Base-by-base conservation (phyloP, 2,888 invertebrate species). In the Caenorhabditis afra region DNA sequence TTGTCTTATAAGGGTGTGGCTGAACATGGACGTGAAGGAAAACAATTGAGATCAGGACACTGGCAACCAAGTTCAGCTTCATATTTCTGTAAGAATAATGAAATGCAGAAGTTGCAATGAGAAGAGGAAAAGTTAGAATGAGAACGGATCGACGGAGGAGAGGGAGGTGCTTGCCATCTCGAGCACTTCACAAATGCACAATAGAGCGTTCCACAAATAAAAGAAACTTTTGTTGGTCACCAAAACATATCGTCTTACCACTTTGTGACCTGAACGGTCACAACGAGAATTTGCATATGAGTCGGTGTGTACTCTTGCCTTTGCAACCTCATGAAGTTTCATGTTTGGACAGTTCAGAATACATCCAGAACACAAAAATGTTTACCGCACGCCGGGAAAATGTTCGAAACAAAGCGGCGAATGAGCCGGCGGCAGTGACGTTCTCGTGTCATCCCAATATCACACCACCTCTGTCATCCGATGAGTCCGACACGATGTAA, bases 121-220 rank as follows among this genome's bases (percentile, higher is more conserved):
- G 49, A 16, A 22, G 4, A 41, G 16, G 52, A 65, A 53, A 8
- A 50, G 39, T 58, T 47, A 23, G 44, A 55, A 16, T 29, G 14
- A 20, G 55, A 22, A 29, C 4, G 29, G 29, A 3, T 29, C 29
- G 29, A 14, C 1, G 35, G 16, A 47, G n/a, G 49, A 52, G 55
- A 44, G 57, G 49, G 62, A 29, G 39, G 62, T 61, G 57, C 57
- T 49, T 73, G 58, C 58, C 64, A 62, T 55, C 39, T 37, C 55
- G 37, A 55, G 45, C 44, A 73, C 73, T 73, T 65, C 62, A 73
- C 35, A 57, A 50, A 45, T 71, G 62, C 73, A 73, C 64, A 73
- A 73, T 73, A 64, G 73, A 73, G 62, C 23, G 58, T 58, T 58
- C 73, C 8, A 44, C 22, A 57, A 71, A 71, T 73, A 73, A n/a